Evolutionary conservation across 2,113 vertebrate species (phyloP).

Genomic region (Chaetura pelagica): DNA sequence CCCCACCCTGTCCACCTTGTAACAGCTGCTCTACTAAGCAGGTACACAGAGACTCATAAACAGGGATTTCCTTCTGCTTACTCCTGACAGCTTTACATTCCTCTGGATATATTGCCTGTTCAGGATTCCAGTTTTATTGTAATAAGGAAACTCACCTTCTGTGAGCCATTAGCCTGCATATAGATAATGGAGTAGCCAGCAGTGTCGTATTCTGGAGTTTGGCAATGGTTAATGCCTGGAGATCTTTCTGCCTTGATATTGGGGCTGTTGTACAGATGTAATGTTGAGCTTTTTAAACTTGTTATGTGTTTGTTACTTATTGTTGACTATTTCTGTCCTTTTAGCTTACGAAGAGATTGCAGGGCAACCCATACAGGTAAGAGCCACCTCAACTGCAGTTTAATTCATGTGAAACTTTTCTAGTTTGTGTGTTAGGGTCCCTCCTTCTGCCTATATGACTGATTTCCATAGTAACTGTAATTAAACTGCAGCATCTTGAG

Average conservation of each 20-base stretch:
- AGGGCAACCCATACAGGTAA: constrained; percentile 92
- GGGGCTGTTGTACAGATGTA: background rate
- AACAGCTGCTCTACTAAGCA: background rate
- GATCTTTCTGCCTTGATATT: background rate
- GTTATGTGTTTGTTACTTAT: background rate
- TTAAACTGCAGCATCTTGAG: background rate
- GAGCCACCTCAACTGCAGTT: background rate
- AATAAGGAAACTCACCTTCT: background rate
- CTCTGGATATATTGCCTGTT: background rate
- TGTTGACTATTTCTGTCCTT: background rate
- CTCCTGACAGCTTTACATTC: background rate
- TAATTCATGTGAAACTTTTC: background rate
- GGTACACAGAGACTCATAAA: background rate
- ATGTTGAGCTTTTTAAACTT: background rate
- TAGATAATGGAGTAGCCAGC: background rate
- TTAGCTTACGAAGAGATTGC: constrained; percentile 91
- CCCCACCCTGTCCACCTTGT: background rate
- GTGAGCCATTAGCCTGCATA: background rate
- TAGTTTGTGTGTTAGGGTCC: background rate
- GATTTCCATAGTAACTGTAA: background rate
- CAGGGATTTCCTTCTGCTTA: background rate
- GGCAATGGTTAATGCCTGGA: background rate
- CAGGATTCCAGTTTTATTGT: background rate
- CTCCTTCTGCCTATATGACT: background rate
- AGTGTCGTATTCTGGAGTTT: background rate